Evolutionary conservation across 2,888 invertebrate genomes (phyloP).

Genomic region (Phorcus lineatus): DNA sequence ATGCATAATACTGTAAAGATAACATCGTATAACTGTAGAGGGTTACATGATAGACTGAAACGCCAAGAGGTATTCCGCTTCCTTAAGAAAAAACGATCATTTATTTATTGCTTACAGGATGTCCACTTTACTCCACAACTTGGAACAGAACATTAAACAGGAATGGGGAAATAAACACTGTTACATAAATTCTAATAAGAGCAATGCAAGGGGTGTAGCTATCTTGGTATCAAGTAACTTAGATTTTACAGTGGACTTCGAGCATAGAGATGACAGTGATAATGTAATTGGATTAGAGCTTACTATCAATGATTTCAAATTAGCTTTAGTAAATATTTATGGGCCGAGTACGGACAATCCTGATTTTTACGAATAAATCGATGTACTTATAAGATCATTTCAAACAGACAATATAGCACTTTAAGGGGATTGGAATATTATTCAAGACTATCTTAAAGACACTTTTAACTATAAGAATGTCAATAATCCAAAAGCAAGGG

Average conservation of each 20-base stretch:
- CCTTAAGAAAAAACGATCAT: too few species aligned
- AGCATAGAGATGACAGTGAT: neutral
- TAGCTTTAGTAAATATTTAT: slow-evolving; percentile 29
- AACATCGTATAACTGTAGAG: too few species aligned
- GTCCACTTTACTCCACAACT: neutral
- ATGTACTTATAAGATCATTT: neutral
- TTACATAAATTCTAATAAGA: neutral
- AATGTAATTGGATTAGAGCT: neutral
- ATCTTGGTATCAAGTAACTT: neutral
- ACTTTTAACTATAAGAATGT: slow-evolving; percentile 12
- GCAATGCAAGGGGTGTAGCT: neutral
- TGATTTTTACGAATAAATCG: slow-evolving; percentile 17
- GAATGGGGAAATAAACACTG: neutral
- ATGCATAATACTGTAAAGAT: too few species aligned
- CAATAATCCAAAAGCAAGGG: slow-evolving; percentile 27
- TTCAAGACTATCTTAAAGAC: neutral
- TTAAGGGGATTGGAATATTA: slow-evolving; percentile 27
- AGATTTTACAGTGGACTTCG: neutral
- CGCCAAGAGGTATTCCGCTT: too few species aligned
- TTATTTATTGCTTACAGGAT: too few species aligned
- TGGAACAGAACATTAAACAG: neutral
- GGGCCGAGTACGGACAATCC: slow-evolving; percentile 27
- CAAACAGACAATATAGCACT: neutral
- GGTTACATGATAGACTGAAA: too few species aligned
- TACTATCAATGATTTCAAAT: neutral